Base-by-base conservation (phyloP, 2,113 vertebrate genomes). In the Thunnus maccoyii region DNA sequence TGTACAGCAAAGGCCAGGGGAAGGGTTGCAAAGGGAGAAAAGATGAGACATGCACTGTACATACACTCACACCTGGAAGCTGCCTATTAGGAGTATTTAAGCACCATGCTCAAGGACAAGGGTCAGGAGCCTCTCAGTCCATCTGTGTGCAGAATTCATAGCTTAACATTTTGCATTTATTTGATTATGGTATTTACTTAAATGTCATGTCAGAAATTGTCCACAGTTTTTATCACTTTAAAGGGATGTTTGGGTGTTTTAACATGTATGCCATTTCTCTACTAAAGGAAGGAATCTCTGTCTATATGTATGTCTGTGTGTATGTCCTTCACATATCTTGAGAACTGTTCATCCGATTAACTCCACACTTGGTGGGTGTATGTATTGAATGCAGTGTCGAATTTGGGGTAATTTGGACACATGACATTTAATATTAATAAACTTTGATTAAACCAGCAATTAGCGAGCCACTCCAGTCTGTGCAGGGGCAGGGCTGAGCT, bases 111-210 rank as follows among this genome's bases (percentile, higher is more conserved):
- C 68, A 75, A 72, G 74, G 79, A 83, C 73, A 82, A 77, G 46
- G 16, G 6, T 30, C 69, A 78, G 61, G 60, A 9, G 22, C 4
- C 10, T 79, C 50, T 71, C 22, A 63, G 27, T 64, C 66, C 80
- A 75, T 79, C 78, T 86, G 67, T 62, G 58, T 50, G 22, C 51
- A 54, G 72, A 32, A 66, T 82, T n/a, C 41, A 4, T 66, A 46
- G 44, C n/a, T 22, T 51, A 60, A 27, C 32, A n/a, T 47, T 71
- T 88, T 81, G 76, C 72, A 82, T 78, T 54, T 1, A 62, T 88
- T 81, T 67, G 56, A 64, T 82, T 41, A 41, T 2, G 9, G 36
- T 83, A 46, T 70, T 22, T 62, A 36, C 47, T 54, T 52, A 62
- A 62, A 41, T 41, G 8, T 41, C 36, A 79, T 78, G 20, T 73